Base-by-base conservation (phyloP, 2,797 vertebrate species). In the Hybognathus amarus region DNA sequence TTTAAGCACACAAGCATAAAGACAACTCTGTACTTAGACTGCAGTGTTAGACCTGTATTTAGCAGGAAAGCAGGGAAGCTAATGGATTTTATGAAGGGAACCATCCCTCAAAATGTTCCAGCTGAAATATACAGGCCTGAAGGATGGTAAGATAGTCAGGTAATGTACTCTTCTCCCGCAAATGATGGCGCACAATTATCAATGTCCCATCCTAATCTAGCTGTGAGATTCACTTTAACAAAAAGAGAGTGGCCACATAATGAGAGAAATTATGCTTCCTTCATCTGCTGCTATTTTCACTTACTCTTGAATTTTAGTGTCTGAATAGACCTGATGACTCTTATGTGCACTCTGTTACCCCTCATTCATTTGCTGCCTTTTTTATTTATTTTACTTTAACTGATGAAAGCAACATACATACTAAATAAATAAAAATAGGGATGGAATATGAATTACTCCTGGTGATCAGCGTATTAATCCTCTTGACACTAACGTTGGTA, bases 1-100 rank as follows among this genome's bases (percentile, higher is more conserved):
- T 83, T 83, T 61, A 83, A 83, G 74, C 38, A 61, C 73, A 83
- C 36, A 2, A 9, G 42, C 30, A 77, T 20, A 78, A 56, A 83
- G 61, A 77, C 74, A 61, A 61, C 52, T 77, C 52, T 70, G 82
- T 88, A 77, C 89, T 54, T 15, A 85, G 13, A 15, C 80, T 87
- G 64, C 83, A 86, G 90, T 86, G 24, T 90, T 86, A 90, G 85
- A 83, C 22, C 77, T 15, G 22, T 73, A 82, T 88, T 85, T 66
- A 45, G 77, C 86, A 87, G 78, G 67, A 89, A 86, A 87, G 90
- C 77, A 84, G 82, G 87, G 68, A 68, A 88, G 91, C 90, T 94
- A 93, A 94, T 94, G 92, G 91, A 79, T 90, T 92, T 91, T 90
- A 91, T 93, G 90, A 89, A 90, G 87, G 90, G 88, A 90, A 87